Evolutionary conservation across 2,113 vertebrate genomes (phyloP).

Genomic region (Microtus pennsylvanicus): DNA sequence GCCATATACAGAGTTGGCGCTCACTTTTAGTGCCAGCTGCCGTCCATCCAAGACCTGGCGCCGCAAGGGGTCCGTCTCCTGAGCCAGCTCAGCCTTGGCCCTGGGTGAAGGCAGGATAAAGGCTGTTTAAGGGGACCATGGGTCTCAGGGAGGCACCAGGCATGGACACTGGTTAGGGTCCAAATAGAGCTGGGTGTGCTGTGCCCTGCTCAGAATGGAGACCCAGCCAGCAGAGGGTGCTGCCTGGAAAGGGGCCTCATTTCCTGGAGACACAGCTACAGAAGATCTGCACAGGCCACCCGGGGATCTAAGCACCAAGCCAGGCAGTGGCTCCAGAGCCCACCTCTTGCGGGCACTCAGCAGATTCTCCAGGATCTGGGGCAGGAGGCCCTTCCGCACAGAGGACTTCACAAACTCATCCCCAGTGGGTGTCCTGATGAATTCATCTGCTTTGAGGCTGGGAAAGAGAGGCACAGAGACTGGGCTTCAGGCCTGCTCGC

Average conservation of each 20-base stretch:
- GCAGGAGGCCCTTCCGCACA: constrained; percentile 93
- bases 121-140: background rate
- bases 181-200: too few species aligned
- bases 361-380: constrained; percentile 95
- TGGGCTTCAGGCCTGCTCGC: fast-evolving
- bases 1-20: constrained; percentile 96
- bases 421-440: constrained; percentile 94
- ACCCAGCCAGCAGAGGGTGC: background rate
- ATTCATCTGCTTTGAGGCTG: constrained; percentile 91
- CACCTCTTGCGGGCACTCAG: constrained; percentile 94
- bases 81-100: constrained; percentile 93
- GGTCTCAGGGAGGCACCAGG: background rate
- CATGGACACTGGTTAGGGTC: background rate
- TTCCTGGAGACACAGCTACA: background rate
- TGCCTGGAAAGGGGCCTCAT: fast-evolving
- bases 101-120: constrained; percentile 74
- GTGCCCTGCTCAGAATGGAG: fast-evolving
- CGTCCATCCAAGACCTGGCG: constrained; percentile 95
- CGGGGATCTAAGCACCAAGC: too few species aligned
- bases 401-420: constrained; percentile 93
- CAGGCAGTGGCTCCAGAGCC: background rate
- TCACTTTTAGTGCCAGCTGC: constrained; percentile 94
- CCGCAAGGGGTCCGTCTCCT: constrained; percentile 93
- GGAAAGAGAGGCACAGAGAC: fast-evolving
- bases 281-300: too few species aligned